Evolutionary conservation across 2,888 invertebrate genomes (phyloP), one percentile per base, ranked within the genome.

Genomic region (Xestoiulus laeticollis): DNA sequence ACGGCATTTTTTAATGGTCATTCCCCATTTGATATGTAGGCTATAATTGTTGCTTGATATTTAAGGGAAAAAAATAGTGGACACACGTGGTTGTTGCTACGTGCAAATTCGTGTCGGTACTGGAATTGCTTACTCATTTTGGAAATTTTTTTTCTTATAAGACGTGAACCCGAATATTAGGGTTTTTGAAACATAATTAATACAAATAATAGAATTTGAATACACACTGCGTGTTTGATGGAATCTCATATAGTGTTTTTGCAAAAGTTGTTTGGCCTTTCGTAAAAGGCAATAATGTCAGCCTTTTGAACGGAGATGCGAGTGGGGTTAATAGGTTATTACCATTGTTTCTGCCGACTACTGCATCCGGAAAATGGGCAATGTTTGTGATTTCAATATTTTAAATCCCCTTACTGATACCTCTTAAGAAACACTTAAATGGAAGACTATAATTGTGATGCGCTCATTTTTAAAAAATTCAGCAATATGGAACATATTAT

Each of bases 1-100:
- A 26, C 68, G 68, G 68, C 68, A 68, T 68, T 68, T 68, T 68
- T 68, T 68, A 68, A 68, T 68, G 68, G 68, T 68, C 68, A 68
- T 68, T 68, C 68, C n/a, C 68, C 22, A n/a, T n/a, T 68, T 68
- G 68, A 68, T 68, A 68, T 68, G 26, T 68, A 68, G 68, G 68
- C 26, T 68, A 68, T 68, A 68, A 68, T 68, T 68, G 68, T 26
- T 68, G 68, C n/a, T 68, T n/a, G 26, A 22, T 59, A 22, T 68
- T n/a, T 68, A 0, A 26, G n/a, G n/a, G 26, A 68, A 68, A 68
- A 26, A 68, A 12, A 22, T 59, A 26, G 26, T 68, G 26, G 68
- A 68, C 68, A 68, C 68, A 68, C 26, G 26, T 68, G 26, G 12
- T 26, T 12, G 26, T 68, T 68, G 68, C 22, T 68, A 26, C 68